Percentiles rank a stretch among this genome's conserved stretches.
Evolutionary conservation across 2,113 vertebrate species (phyloP).

Genomic region (Climacteris rufus): DNA sequence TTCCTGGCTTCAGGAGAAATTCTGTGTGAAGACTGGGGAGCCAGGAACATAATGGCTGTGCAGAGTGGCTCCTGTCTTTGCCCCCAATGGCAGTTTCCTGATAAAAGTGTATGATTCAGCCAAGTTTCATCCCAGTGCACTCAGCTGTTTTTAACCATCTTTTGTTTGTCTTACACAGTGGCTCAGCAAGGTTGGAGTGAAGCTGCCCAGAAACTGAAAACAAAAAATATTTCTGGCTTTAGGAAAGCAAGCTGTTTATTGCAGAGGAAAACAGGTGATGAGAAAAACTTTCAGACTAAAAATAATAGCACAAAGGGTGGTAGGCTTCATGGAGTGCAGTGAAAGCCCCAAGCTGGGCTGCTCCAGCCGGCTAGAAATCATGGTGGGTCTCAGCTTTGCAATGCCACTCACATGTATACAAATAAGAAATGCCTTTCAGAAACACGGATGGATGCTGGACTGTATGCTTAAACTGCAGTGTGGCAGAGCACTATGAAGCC

Average conservation of each 20-base stretch:
- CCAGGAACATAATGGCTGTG: not conserved
- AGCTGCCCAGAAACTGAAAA: not conserved
- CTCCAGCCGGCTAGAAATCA: not conserved
- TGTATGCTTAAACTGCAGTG: rapidly evolving
- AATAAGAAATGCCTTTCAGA: not conserved
- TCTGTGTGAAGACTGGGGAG: not conserved
- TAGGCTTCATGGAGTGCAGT: rapidly evolving
- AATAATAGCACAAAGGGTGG: not conserved
- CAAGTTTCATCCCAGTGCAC: not conserved
- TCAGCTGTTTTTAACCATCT: not conserved
- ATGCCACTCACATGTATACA: not conserved
- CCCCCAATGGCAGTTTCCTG: not conserved
- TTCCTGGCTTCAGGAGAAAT: not conserved
- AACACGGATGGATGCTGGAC: rapidly evolving
- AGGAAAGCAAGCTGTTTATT: not conserved
- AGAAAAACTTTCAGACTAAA: not conserved
- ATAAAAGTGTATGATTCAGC: not conserved
- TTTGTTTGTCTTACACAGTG: not conserved
- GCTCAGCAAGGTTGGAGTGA: not conserved
- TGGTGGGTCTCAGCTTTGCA: not conserved
- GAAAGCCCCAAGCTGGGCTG: not conserved
- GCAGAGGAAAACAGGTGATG: not conserved
- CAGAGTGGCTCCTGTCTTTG: not conserved
- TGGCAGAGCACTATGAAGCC: not conserved
- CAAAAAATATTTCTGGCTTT: not conserved